A percentile compares a stretch with the other conserved stretches of the same genome.
phyloP scores from a whole-genome alignment of 2,888 invertebrate genomes.

The Ctena decussata region DNA sequence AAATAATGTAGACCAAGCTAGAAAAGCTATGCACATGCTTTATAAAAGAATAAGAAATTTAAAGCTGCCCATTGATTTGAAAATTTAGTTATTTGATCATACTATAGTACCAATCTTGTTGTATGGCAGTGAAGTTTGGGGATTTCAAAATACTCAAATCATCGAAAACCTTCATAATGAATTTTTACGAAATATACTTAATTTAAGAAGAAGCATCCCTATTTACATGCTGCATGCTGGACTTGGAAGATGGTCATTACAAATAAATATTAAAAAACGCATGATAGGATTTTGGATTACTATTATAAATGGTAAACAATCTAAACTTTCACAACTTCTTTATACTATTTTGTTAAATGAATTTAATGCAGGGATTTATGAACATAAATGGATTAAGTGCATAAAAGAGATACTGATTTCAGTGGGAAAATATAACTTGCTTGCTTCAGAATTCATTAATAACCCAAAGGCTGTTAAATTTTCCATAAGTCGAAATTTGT shows the following conservation, averaged over 20 bases:
- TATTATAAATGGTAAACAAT: not conserved
- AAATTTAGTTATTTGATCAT: not conserved
- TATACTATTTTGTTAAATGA: not conserved
- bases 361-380: not conserved
- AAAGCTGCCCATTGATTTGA: not conserved
- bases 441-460: not conserved
- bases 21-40: not conserved
- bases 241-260: not conserved
- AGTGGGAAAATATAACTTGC: not conserved
- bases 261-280: slow-evolving; percentile 13
- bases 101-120: not conserved
- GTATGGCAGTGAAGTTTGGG: slow-evolving; percentile 31
- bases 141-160: slow-evolving; percentile 35
- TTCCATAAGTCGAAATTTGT: not conserved
- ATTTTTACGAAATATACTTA: slow-evolving; percentile 7
- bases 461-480: not conserved
- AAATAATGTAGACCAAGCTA: not conserved
- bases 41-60: slow-evolving; percentile 3
- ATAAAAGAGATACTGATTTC: not conserved
- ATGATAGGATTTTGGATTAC: slow-evolving; percentile 7
- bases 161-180: slow-evolving; percentile 34
- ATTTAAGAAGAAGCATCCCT: slow-evolving; percentile 16
- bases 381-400: not conserved
- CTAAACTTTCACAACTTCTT: not conserved
- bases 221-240: slow-evolving; percentile 4